These are phyloP conservation scores for Panulirus ornatus DNA, from an alignment of 1,140 invertebrate genomes.

Conservation along the genomic window DNA sequence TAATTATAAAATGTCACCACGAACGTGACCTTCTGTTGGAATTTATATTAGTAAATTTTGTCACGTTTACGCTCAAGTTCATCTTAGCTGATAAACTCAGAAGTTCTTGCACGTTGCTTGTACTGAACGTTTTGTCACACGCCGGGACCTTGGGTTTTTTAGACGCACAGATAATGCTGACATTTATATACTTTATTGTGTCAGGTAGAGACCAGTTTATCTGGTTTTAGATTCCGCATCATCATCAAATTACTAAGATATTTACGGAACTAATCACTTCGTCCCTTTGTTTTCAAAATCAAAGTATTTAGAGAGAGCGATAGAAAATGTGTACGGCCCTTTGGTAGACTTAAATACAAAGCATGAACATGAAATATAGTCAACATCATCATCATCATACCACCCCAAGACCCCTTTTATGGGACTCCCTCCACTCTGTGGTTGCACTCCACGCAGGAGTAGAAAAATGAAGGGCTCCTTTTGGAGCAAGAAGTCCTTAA, in stretches of 20 bases:
- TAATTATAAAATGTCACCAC: slow-evolving; percentile 69
- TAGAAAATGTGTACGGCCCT: too few species aligned
- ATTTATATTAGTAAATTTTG: slow-evolving; percentile 25
- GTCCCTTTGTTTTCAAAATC: too few species aligned
- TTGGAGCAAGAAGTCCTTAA: too few species aligned
- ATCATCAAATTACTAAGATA: not conserved
- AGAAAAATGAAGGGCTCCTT: too few species aligned
- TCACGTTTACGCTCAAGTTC: slow-evolving; percentile 21
- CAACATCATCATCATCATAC: too few species aligned
- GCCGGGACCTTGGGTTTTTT: not conserved
- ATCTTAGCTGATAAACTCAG: not conserved
- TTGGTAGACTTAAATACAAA: too few species aligned
- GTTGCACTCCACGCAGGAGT: too few species aligned
- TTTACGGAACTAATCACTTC: not conserved
- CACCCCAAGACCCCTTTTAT: too few species aligned
- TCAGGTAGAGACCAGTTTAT: not conserved
- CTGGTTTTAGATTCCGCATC: not conserved
- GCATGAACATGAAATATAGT: too few species aligned
- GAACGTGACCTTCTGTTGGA: slow-evolving; percentile 38
- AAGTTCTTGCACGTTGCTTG: not conserved
- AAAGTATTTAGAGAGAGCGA: too few species aligned
- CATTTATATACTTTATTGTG: not conserved
- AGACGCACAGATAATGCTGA: not conserved
- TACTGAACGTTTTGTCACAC: not conserved
- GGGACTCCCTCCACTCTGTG: too few species aligned